These are phyloP conservation scores for Dryococelus australis DNA, from an alignment of 2,888 invertebrate genomes.

Conservation along the genomic window DNA sequence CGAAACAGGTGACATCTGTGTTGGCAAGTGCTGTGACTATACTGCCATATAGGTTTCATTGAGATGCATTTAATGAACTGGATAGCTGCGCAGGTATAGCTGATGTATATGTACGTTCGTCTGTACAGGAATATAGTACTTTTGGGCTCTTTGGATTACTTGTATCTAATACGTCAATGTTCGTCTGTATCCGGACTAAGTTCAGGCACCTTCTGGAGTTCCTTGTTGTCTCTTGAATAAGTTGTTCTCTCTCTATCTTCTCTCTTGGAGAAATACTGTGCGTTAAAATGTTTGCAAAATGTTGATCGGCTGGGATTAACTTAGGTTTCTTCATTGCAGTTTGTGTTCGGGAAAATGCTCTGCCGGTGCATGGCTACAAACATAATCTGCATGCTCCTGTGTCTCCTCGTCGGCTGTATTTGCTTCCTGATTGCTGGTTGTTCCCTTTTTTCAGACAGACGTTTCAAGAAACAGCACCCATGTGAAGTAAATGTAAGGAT, in stretches of 20 bases:
- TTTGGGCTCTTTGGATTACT: neutral
- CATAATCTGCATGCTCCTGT: neutral
- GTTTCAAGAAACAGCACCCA: too few relatives aligned
- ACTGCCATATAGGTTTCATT: conserved; percentile 13
- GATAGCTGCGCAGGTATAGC: neutral
- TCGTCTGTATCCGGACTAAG: neutral
- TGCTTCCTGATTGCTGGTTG: neutral
- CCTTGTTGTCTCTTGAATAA: neutral
- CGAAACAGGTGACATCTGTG: too few relatives aligned
- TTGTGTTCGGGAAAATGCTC: neutral
- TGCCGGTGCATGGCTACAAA: neutral
- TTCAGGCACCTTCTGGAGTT: neutral
- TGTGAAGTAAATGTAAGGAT: too few relatives aligned
- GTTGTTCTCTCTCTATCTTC: neutral
- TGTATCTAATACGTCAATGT: neutral
- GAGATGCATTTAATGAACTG: neutral
- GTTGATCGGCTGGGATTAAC: neutral
- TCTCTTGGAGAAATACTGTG: neutral
- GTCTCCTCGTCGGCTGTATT: neutral
- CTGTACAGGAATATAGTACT: neutral
- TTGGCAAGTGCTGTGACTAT: neutral
- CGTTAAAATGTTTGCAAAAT: conserved; percentile 1
- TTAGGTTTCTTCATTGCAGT: neutral
- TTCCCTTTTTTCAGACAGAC: too few relatives aligned
- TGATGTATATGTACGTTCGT: neutral